phyloP scores from a whole-genome alignment of 2,113 vertebrate species.

The Morphnarchus princeps region DNA sequence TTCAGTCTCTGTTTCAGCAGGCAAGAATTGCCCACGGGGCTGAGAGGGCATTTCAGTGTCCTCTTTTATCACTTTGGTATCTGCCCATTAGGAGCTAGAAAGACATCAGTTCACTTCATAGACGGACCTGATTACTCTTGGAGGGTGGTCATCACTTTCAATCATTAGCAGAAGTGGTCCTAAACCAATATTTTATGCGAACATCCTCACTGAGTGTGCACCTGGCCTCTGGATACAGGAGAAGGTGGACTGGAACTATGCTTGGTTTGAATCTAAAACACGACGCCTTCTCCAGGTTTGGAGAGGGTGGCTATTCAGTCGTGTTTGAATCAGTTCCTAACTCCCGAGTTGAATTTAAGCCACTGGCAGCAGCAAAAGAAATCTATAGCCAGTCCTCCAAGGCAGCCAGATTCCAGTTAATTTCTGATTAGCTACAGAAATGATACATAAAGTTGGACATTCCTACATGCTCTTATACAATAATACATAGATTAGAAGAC shows the following conservation, averaged over 20 bases:
- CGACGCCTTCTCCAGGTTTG: not conserved
- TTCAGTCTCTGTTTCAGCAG: not conserved
- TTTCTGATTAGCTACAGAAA: conserved; percentile 2
- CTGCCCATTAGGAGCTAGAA: not conserved
- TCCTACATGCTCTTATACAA: not conserved
- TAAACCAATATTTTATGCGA: not conserved
- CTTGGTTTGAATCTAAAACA: not conserved
- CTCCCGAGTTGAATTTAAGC: not conserved
- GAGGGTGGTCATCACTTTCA: not conserved
- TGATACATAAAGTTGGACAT: not conserved
- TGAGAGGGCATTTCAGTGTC: not conserved
- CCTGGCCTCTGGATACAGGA: not conserved
- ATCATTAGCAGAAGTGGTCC: not conserved
- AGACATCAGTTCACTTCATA: not conserved
- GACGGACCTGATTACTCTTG: not conserved
- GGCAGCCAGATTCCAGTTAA: not conserved
- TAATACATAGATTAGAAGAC: not conserved
- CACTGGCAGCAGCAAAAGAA: not conserved
- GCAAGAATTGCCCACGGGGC: not conserved
- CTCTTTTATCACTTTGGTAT: not conserved
- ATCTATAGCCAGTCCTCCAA: not conserved
- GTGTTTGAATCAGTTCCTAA: not conserved
- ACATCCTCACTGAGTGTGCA: not conserved
- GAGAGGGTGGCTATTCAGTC: not conserved
- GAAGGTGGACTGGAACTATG: not conserved